Evolutionary conservation across 2,888 invertebrate genomes (phyloP).

Genomic region (Saturnia pavonia): DNA sequence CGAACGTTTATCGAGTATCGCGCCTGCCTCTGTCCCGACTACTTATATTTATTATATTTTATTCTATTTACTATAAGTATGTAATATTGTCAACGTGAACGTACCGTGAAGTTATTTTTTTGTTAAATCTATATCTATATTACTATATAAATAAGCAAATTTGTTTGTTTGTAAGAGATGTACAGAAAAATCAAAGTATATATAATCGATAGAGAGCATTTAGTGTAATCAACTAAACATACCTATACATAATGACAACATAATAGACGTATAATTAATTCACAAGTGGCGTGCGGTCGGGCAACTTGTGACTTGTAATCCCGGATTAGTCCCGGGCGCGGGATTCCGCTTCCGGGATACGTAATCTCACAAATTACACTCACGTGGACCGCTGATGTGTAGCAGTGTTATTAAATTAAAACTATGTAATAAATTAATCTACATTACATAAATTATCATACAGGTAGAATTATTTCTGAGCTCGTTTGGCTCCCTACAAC

Average conservation of each 20-base stretch:
- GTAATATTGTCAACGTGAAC: background rate
- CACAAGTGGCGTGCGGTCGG: constrained; percentile 36
- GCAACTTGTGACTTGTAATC: constrained; percentile 37
- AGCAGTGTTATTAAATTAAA: constrained; percentile 48
- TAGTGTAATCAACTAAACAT: constrained; percentile 34
- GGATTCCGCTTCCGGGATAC: constrained; percentile 23
- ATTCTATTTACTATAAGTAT: background rate
- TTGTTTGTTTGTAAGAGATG: too few relatives aligned
- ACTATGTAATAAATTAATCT: constrained; percentile 27
- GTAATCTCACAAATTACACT: constrained; percentile 50
- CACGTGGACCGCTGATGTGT: constrained; percentile 30
- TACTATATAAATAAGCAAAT: too few relatives aligned
- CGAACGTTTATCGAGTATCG: background rate
- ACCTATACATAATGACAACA: constrained; percentile 45
- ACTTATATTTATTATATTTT: background rate
- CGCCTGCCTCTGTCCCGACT: background rate
- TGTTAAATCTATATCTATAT: too few relatives aligned
- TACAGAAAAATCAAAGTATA: background rate
- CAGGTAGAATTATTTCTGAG: too few relatives aligned
- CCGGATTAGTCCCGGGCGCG: constrained; percentile 35
- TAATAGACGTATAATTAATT: constrained; percentile 46
- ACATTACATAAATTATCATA: background rate
- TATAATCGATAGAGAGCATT: background rate
- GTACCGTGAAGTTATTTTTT: background rate
- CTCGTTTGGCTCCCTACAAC: too few relatives aligned